phyloP scores from a whole-genome alignment of 2,113 vertebrate species.

The Platysteira castanea region DNA sequence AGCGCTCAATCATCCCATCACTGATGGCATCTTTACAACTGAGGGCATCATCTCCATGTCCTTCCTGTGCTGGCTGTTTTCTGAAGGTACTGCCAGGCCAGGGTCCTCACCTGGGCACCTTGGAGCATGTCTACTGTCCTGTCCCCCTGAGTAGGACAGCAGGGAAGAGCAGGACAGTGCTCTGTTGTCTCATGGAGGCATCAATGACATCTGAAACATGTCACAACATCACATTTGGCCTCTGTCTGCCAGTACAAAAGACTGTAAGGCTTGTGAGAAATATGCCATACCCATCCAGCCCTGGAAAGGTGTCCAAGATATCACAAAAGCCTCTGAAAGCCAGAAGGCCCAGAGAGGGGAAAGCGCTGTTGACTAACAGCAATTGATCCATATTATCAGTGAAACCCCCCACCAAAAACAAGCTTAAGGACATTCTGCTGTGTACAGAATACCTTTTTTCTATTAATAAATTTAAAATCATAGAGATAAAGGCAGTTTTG shows the following conservation, averaged over 20 bases:
- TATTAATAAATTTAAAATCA: neutral
- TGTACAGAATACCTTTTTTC: neutral
- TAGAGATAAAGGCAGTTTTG: neutral
- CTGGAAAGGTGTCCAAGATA: neutral
- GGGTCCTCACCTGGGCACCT: neutral
- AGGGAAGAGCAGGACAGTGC: neutral
- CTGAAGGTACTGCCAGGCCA: neutral
- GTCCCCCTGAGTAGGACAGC: fast-evolving
- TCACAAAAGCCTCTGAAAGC: neutral
- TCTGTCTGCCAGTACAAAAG: neutral
- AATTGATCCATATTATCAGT: neutral
- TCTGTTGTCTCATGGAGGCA: neutral
- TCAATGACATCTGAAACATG: neutral
- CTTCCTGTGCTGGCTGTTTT: neutral
- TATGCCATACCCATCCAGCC: neutral
- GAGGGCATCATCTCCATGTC: neutral
- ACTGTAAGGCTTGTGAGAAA: neutral
- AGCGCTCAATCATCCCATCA: neutral
- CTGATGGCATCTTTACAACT: neutral
- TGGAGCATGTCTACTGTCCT: neutral
- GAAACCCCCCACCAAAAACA: neutral
- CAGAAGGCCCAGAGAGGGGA: neutral
- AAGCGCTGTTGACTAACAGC: neutral
- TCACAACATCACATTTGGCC: neutral
- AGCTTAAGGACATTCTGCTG: neutral